Conservation (phyloP, 2,113 vertebrate genomes). For the Pithys albifrons region DNA sequence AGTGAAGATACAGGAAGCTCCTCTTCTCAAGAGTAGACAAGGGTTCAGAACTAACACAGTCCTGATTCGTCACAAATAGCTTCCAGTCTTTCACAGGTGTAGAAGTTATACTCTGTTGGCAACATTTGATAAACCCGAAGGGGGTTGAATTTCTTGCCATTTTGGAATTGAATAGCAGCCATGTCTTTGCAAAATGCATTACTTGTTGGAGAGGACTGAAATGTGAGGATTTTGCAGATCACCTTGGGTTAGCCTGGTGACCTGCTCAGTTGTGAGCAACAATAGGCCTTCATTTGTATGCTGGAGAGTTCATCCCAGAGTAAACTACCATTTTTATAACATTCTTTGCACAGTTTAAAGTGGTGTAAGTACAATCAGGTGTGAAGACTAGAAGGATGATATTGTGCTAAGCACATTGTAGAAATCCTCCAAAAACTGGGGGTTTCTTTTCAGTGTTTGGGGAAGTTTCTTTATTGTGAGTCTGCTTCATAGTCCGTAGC, state of each 20-base stretch:
- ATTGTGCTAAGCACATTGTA: not conserved
- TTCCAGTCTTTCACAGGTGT: not conserved
- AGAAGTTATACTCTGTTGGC: not conserved
- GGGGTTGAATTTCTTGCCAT: not conserved
- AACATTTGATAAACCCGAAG: slow-evolving; percentile 7
- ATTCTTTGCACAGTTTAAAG: not conserved
- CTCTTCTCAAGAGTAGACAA: not conserved
- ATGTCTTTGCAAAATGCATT: slow-evolving; percentile 11
- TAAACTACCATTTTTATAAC: not conserved
- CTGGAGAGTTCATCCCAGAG: not conserved
- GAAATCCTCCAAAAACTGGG: not conserved
- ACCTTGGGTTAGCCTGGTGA: not conserved
- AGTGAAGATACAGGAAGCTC: not conserved
- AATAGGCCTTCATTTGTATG: slow-evolving; percentile 26
- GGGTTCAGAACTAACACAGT: not conserved
- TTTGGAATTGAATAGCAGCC: slow-evolving; percentile 2
- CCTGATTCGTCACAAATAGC: not conserved
- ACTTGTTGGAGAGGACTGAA: slow-evolving; percentile 11
- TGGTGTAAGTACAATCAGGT: not conserved
- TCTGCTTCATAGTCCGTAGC: not conserved
- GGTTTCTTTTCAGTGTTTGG: not conserved
- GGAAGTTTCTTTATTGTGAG: not conserved
- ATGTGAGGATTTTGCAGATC: slow-evolving; percentile 35
- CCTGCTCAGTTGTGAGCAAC: not conserved
- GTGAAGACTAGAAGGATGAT: not conserved